These are phyloP conservation scores for Diadegma fenestrale DNA, from an alignment of 2,888 invertebrate species.

Conservation along the genomic window DNA sequence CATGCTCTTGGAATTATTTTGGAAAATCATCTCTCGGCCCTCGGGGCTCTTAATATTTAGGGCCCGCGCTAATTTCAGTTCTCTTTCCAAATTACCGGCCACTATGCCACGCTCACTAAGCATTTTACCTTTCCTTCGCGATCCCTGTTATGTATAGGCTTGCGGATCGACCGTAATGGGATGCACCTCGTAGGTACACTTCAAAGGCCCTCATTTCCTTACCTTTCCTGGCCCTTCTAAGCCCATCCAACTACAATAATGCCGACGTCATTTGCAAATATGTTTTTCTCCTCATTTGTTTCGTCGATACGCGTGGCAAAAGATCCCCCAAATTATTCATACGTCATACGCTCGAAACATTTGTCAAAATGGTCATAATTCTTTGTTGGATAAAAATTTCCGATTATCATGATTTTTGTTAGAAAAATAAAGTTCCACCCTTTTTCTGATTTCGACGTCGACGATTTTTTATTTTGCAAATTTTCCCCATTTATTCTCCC, in stretches of 20 bases:
- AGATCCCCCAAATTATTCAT: not conserved
- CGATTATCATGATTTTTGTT: not conserved
- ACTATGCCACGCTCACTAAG: conserved; percentile 62
- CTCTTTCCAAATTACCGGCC: conserved; percentile 79
- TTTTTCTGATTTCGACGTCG: not conserved
- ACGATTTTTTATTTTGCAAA: conserved; percentile 23
- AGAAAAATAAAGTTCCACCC: not conserved
- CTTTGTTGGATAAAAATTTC: not conserved
- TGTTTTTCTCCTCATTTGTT: conserved; percentile 24
- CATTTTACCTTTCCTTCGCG: conserved; percentile 38
- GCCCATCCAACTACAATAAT: conserved; percentile 4
- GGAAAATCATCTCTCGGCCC: conserved; percentile 83
- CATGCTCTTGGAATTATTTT: conserved; percentile 78
- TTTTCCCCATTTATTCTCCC: not conserved
- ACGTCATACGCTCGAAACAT: not conserved
- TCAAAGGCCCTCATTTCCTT: conserved; percentile 19
- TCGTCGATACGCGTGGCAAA: not conserved
- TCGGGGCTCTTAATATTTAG: conserved; percentile 80
- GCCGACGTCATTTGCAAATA: conserved; percentile 51
- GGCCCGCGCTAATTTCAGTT: conserved; percentile 79
- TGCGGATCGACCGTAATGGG: conserved; percentile 70
- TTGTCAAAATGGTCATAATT: not conserved
- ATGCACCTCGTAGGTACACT: conserved; percentile 62
- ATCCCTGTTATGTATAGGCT: conserved; percentile 43
- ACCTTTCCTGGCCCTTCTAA: not conserved